These are phyloP conservation scores for Leptarthrus brevirostris DNA, from an alignment of 2,888 invertebrate species.

Conservation along the genomic window DNA sequence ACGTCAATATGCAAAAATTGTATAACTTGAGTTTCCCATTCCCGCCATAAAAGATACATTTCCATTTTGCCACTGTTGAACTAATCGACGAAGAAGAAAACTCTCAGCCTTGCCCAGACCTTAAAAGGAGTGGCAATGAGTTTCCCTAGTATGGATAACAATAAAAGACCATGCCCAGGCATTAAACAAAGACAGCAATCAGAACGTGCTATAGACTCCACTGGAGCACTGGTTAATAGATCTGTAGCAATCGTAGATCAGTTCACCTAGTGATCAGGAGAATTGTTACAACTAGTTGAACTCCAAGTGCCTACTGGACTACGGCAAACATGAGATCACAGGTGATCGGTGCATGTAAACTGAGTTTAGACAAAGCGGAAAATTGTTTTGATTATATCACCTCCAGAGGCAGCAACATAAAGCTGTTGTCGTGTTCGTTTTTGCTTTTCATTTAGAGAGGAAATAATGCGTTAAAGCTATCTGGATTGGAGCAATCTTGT, in stretches of 20 bases:
- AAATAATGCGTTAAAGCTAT: constrained; percentile 10
- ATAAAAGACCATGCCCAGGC: constrained; percentile 20
- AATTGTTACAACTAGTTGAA: constrained; percentile 21
- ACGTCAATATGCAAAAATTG: too few species aligned
- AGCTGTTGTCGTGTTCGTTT: constrained; percentile 5
- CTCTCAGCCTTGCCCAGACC: constrained; percentile 37
- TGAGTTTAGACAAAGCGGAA: constrained; percentile 40
- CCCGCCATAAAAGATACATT: too few species aligned
- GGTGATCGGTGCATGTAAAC: constrained; percentile 34
- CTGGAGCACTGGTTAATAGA: constrained; percentile 11
- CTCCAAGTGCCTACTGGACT: constrained; percentile 20
- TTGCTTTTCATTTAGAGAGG: too few species aligned
- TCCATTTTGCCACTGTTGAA: too few species aligned
- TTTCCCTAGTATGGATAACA: constrained; percentile 25
- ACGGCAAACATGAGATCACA: constrained; percentile 27
- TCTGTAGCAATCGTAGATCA: constrained; percentile 13
- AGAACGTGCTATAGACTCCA: background rate
- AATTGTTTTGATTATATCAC: constrained; percentile 37
- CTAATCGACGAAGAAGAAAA: constrained; percentile 10
- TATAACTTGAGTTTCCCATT: too few species aligned
- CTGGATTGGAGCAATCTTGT: constrained; percentile 23
- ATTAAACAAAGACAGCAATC: constrained; percentile 28
- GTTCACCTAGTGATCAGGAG: constrained; percentile 4
- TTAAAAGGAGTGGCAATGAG: constrained; percentile 47
- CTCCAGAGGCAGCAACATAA: constrained; percentile 1